Evolutionary conservation across 2,797 vertebrate genomes (phyloP), one percentile per base, ranked within the genome.

Genomic region (Trachurus trachurus): DNA sequence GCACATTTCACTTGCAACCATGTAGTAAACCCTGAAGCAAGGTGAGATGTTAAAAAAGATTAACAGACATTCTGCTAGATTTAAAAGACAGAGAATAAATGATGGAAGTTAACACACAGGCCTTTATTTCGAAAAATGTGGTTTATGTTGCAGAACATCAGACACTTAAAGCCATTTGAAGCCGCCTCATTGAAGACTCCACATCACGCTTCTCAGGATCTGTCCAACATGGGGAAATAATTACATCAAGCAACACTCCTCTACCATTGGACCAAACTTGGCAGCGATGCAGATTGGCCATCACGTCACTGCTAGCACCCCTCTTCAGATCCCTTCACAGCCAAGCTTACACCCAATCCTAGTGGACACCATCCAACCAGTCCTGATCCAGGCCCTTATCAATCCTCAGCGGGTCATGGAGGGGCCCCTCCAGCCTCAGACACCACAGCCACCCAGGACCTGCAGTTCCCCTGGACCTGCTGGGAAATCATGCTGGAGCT

Each of bases 401-500:
- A 80, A 60, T 17, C 77, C 87, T 2, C 73, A 84, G 4, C 22
- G 19, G 7, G 78, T 40, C 15, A 83, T 84, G 88, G 88, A 89
- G 19, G 71, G 26, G 7, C 13, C 67, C 19, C 44, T 54, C 17
- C 86, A 67, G 73, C 11, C 53, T 1, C 64, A 80, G 71, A 87
- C 88, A 5, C 66, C 88, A 0, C 65, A 45, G 13, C 81, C 89
- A 3, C 71, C 87, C 8, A 68, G 63, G 60, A 62, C 69, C 66
- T 94, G 92, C 74, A 40, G 71, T 66, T 83, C 89, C 19, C 69
- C 80, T 0, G 78, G 70, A 73, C 3, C 64, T 29, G 53, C 79
- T 1, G 85, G 87, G 6, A 87, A 64, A 42, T 39, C 71, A 0
- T 93, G 93, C 81, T 91, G 87, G 91, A 84, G 62, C 66, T 45